Evolutionary conservation across 2,888 invertebrate species (phyloP), one percentile per base, ranked within the genome.

Genomic region (Calameuta idolon): DNA sequence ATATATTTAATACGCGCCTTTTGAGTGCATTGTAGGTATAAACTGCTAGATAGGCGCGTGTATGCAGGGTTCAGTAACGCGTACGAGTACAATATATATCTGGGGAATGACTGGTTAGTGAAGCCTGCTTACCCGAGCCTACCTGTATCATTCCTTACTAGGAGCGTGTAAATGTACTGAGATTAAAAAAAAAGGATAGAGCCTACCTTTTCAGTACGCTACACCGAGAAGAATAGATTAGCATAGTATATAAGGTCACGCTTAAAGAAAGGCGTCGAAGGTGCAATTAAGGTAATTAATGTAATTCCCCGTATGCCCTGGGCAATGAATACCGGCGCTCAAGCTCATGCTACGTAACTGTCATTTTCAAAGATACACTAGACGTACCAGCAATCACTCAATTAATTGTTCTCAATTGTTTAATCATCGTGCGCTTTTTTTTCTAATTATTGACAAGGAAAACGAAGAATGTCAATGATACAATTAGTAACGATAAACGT

Each of bases 241-340:
- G 55, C 55, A 55, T 55, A 55, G 55, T 55, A 55, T 55, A 55
- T 55, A 55, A 55, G 23, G 23, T 55, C 55, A 55, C 55, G 55
- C 55, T 55, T 55, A 55, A 77, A 82, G 79, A 86, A 83, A 87
- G 86, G 88, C 87, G 87, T 85, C 85, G 84, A 84, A 83, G 86
- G 83, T 83, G 86, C 85, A 87, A 89, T 89, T 89, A 89, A 89
- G 87, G 86, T 89, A 89, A 90, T 89, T 88, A 87, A 89, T 89
- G 87, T 87, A 87, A 88, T 88, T 84, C 84, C 86, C 76, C 79
- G 78, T 80, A 81, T 79, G 82, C 84, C 85, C 79, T 76, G 76
- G 80, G 84, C 82, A 79, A 79, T 83, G 69, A 80, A 81, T 81
- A 82, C 83, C 81, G 81, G 76, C 68, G 77, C 74, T 9, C 23